Evolutionary conservation across 2,888 invertebrate species (phyloP), one percentile per base, ranked within the genome.

Genomic region (Scaptomyza polygonia): DNA sequence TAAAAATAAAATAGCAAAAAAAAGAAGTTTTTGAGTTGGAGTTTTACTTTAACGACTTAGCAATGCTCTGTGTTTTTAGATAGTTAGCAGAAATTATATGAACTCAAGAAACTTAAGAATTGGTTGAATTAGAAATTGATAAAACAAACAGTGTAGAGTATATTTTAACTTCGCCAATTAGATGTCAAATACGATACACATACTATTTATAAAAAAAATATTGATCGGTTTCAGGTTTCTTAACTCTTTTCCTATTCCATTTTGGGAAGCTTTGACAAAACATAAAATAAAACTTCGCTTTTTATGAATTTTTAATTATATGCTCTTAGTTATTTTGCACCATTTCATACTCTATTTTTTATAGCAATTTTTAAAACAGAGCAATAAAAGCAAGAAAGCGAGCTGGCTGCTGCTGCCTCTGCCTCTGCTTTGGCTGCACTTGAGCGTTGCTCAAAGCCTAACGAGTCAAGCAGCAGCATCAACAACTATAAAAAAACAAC

Each of bases 381-480:
- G 39, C 36, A 43, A 54, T 57, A 29, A 29, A 62, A 53, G 56
- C 36, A 47, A 42, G 77, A 72, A 78, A 72, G 72, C 83, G 64
- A 43, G 71, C 59, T 71, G 77, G 54, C 72, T 30, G 51, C 59
- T 45, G n/a, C 36, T 32, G 9, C n/a, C 32, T 12, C 34, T 34
- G 27, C 18, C 55, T 45, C 49, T 39, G 27, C 30, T 40, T 39
- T 9, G 16, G 53, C 61, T 66, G 74, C 64, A 69, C 63, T 77
- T 68, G 58, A 49, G 58, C 51, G 62, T 57, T 67, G 67, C 70
- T 72, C 67, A 67, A 78, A 76, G 67, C 71, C 61, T 62, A 77
- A 62, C 79, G 79, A 78, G 57, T 57, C 71, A 58, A 67, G 32
- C 49, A 67, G 42, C 67, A 67, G 27, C 52, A 72, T 53, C 43